Conservation (phyloP, 2,113 vertebrate species). For the Columba janthina region DNA sequence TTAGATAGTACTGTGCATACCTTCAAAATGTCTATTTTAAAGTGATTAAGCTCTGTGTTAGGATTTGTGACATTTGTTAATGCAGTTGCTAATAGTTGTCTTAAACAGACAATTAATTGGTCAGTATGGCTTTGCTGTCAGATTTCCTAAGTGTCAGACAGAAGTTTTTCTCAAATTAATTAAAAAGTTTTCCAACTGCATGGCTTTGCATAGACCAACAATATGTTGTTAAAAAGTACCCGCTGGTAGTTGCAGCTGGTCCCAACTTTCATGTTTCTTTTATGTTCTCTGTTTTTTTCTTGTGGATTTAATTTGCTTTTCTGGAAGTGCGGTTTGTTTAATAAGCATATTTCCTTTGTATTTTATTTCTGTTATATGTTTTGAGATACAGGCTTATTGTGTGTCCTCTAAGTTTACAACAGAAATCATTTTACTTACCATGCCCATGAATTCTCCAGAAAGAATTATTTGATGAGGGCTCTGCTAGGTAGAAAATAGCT, state of each 20-base stretch:
- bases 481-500: background rate
- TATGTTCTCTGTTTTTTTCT: background rate
- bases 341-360: background rate
- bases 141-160: background rate
- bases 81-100: background rate
- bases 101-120: background rate
- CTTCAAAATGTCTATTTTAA: background rate
- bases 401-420: background rate
- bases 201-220: background rate
- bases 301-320: background rate
- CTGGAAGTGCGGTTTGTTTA: background rate
- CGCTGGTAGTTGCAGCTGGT: background rate
- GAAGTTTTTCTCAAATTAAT: background rate
- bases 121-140: background rate
- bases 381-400: background rate
- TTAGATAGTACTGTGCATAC: background rate
- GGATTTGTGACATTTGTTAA: background rate
- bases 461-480: background rate
- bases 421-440: background rate
- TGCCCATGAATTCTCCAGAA: background rate
- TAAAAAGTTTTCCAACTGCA: background rate
- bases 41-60: background rate
- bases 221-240: background rate
- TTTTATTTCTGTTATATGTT: background rate
- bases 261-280: background rate